Conservation (phyloP, 2,888 invertebrate species). For the Drosophila nr. perissopoda region DNA sequence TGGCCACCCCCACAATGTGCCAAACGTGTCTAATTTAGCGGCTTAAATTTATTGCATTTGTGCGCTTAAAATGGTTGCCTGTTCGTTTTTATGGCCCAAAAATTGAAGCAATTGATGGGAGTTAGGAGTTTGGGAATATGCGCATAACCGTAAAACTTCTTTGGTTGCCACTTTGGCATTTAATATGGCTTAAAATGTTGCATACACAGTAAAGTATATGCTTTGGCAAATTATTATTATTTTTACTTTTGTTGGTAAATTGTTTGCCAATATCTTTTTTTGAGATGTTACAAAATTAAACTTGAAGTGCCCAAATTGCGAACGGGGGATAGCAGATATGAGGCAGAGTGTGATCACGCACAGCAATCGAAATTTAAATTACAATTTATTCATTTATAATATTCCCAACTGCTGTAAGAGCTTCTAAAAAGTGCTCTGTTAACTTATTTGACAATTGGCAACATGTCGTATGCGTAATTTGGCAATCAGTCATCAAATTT, state of each 20-base stretch:
- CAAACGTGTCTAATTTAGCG: slow-evolving; percentile 74
- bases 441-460: neutral
- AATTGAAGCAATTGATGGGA: slow-evolving; percentile 48
- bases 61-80: slow-evolving; percentile 68
- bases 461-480: slow-evolving; percentile 4
- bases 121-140: slow-evolving; percentile 32
- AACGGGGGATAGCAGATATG: neutral
- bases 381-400: neutral
- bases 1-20: slow-evolving; percentile 43
- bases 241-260: neutral
- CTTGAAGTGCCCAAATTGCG: neutral
- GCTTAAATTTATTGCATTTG: slow-evolving; percentile 73
- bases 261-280: neutral
- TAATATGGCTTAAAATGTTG: slow-evolving; percentile 6
- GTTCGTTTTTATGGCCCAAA: slow-evolving; percentile 64
- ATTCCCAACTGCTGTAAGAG: neutral
- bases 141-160: slow-evolving; percentile 36
- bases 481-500: slow-evolving; percentile 1
- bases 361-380: neutral
- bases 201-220: neutral
- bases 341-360: neutral
- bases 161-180: slow-evolving; percentile 4
- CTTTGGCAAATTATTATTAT: slow-evolving; percentile 2
- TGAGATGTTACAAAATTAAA: neutral
- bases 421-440: neutral